phyloP scores from a whole-genome alignment of 2,113 vertebrate genomes.

The Sialia sialis region DNA sequence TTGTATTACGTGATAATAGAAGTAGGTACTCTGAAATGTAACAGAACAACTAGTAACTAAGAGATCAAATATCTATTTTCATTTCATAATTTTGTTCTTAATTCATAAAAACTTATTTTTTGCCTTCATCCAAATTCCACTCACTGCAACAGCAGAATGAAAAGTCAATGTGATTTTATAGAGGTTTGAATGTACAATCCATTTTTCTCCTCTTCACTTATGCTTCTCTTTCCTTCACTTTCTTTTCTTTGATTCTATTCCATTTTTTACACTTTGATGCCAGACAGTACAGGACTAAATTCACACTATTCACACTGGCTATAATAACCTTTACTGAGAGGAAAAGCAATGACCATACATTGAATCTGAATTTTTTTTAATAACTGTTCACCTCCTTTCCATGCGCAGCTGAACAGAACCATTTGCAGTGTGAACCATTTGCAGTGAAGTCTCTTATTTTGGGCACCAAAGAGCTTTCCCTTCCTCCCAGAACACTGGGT shows the following conservation, averaged over 20 bases:
- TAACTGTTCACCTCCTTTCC: not conserved
- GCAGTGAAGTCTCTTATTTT: not conserved
- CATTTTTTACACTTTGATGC: not conserved
- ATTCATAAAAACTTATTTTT: constrained; percentile 17
- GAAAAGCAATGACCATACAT: not conserved
- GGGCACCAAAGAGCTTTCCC: not conserved
- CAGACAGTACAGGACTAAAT: not conserved
- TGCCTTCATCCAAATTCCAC: not conserved
- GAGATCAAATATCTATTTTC: not conserved
- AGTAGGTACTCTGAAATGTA: not conserved
- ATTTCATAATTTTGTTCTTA: not conserved
- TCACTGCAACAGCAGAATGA: not conserved
- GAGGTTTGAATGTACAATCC: not conserved
- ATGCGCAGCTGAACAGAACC: not conserved
- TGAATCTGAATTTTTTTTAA: not conserved
- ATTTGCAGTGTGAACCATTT: not conserved
- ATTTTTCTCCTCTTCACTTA: not conserved
- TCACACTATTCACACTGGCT: not conserved
- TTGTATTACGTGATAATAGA: not conserved
- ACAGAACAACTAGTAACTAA: not conserved
- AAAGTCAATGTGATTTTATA: constrained; percentile 3
- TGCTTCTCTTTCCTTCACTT: not conserved
- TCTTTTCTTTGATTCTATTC: not conserved
- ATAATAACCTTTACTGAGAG: not conserved
- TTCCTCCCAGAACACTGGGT: not conserved